Percentiles rank a stretch among this genome's conserved stretches.
Evolutionary conservation across 2,113 vertebrate species (phyloP).

Genomic region (Melospiza melodia): DNA sequence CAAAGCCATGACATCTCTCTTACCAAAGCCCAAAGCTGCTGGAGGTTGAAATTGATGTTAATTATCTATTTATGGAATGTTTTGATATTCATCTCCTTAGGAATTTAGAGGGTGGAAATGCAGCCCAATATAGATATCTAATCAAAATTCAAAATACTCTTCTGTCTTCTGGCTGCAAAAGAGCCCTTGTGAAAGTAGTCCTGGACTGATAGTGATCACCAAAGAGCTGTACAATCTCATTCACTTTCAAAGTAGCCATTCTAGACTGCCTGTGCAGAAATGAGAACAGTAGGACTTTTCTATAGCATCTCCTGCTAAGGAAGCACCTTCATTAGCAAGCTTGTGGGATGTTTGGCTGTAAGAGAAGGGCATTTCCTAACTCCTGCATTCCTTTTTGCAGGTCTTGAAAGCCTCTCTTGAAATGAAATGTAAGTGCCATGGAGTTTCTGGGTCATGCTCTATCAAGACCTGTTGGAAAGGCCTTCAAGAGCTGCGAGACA

Average conservation of each 20-base stretch:
- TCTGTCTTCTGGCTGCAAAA: background rate
- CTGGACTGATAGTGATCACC: background rate
- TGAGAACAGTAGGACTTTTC: background rate
- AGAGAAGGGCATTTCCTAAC: constrained; percentile 10
- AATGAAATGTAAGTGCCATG: constrained; percentile 98
- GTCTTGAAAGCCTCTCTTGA: constrained; percentile 89
- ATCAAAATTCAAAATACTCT: background rate
- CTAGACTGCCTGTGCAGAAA: background rate
- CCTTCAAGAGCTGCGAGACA: constrained; percentile 89
- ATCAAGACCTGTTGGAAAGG: constrained; percentile 98
- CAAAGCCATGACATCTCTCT: background rate
- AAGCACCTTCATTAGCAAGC: background rate
- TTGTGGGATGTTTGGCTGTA: background rate
- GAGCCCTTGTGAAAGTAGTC: background rate
- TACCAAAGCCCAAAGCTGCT: background rate
- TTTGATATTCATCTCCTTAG: background rate
- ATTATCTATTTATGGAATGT: background rate
- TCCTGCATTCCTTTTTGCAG: constrained; percentile 71
- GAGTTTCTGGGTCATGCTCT: constrained; percentile 97
- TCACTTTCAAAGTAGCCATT: background rate
- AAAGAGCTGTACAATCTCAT: background rate
- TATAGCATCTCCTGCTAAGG: background rate
- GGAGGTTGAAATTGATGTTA: background rate
- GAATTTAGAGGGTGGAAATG: background rate
- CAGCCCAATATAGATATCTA: background rate